A percentile compares a stretch with the other conserved stretches of the same genome.
phyloP scores from a whole-genome alignment of 2,888 invertebrate genomes.

The Pandemis corylana region DNA sequence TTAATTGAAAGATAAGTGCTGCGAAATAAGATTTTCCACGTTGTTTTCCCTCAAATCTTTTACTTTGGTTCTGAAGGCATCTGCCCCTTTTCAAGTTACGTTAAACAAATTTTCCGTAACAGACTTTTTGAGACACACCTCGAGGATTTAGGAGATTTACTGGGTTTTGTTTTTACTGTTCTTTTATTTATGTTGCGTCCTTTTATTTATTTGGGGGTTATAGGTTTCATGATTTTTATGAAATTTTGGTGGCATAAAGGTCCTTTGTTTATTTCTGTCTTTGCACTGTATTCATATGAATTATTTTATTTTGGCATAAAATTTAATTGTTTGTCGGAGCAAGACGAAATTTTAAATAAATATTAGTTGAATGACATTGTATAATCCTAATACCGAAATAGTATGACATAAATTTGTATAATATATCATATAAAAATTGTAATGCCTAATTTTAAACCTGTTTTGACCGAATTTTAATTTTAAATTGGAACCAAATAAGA shows the following conservation, averaged over 20 bases:
- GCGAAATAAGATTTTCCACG: conserved; percentile 63
- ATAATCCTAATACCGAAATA: no score
- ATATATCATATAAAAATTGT: no score
- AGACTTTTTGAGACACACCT: conserved; percentile 77
- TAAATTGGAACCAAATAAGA: background rate
- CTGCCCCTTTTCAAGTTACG: conserved; percentile 75
- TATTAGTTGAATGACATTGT: no score
- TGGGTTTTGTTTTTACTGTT: conserved; percentile 72
- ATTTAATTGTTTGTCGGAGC: no score
- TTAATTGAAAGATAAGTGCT: conserved; percentile 73
- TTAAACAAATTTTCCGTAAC: conserved; percentile 80
- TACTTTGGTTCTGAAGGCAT: conserved; percentile 66
- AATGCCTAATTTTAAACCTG: no score
- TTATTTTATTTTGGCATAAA: no score
- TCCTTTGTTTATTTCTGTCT: background rate
- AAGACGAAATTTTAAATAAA: no score
- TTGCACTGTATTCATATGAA: background rate
- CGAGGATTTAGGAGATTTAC: conserved; percentile 76
- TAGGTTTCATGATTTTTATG: conserved; percentile 8
- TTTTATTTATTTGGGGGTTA: conserved; percentile 34
- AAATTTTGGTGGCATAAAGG: conserved; percentile 5
- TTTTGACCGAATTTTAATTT: background rate
- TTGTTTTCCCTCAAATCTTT: conserved; percentile 73
- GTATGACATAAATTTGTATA: no score
- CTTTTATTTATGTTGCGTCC: conserved; percentile 54